A percentile compares a stretch with the other conserved stretches of the same genome.
Conservation (phyloP, 2,113 vertebrate genomes). For the Struthio camelus region DNA sequence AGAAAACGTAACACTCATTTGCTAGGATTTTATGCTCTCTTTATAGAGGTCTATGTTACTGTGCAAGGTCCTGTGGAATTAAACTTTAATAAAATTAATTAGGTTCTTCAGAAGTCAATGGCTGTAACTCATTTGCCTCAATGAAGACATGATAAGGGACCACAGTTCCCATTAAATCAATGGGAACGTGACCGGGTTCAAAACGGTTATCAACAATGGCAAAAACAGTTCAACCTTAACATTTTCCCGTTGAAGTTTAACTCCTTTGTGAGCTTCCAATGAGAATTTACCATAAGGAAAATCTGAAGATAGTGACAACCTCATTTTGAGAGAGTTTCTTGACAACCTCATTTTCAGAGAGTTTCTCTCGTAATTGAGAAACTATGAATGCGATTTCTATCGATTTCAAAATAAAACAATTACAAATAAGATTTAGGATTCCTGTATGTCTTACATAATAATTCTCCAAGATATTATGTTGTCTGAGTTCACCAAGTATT, state of each 20-base stretch:
- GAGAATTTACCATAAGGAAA: background rate
- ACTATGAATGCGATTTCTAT: background rate
- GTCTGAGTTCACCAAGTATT: background rate
- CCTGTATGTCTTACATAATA: background rate
- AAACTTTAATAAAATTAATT: slow-evolving; percentile 26
- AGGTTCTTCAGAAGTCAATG: background rate
- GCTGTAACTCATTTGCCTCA: background rate
- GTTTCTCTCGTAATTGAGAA: background rate
- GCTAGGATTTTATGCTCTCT: background rate
- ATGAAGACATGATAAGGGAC: background rate
- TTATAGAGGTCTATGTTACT: background rate
- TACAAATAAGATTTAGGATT: background rate
- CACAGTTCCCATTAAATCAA: background rate
- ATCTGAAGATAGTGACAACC: background rate
- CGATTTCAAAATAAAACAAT: background rate
- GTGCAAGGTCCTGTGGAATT: background rate
- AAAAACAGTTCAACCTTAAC: background rate
- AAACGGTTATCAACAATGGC: background rate
- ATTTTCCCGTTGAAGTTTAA: background rate
- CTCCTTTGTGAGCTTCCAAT: background rate
- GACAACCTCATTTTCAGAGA: background rate
- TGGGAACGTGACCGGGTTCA: background rate
- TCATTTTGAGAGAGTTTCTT: background rate
- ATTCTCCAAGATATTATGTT: background rate
- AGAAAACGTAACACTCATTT: accelerated